A percentile compares a stretch with the other conserved stretches of the same genome.
Evolutionary conservation across 2,888 invertebrate genomes (phyloP).

Genomic region (Galerucella calmariensis): DNA sequence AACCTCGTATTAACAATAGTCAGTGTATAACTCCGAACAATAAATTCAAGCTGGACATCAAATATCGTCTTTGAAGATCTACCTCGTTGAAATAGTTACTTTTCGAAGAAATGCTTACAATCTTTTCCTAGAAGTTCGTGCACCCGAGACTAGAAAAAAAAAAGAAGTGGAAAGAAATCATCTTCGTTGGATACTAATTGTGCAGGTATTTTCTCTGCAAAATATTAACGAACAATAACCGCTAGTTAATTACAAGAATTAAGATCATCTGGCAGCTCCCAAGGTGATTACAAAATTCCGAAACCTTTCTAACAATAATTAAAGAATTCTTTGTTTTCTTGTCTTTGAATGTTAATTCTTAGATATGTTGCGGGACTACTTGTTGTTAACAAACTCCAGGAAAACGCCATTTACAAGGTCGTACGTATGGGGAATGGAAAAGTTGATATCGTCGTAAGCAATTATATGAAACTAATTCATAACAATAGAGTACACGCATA

Average conservation of each 20-base stretch:
- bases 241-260: conserved; percentile 31
- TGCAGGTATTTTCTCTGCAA: conserved; percentile 22
- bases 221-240: conserved; percentile 33
- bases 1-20: no score
- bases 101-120: background rate
- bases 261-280: conserved; percentile 34
- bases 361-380: conserved; percentile 2
- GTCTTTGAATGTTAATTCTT: conserved; percentile 38
- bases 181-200: conserved; percentile 11
- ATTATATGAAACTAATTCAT: no score
- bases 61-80: no score
- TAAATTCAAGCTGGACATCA: no score
- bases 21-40: no score
- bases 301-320: conserved; percentile 41
- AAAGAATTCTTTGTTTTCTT: conserved; percentile 38
- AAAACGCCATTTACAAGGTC: conserved; percentile 17
- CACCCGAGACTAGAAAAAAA: background rate
- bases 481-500: no score
- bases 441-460: no score
- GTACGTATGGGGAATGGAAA: background rate
- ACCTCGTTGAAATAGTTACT: no score
- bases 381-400: conserved; percentile 28
- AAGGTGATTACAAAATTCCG: conserved; percentile 41
- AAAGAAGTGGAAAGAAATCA: conserved; percentile 3
- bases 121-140: background rate